These are phyloP conservation scores for Drosophila flavopinicola DNA, from an alignment of 2,888 invertebrate species.

Conservation along the genomic window DNA sequence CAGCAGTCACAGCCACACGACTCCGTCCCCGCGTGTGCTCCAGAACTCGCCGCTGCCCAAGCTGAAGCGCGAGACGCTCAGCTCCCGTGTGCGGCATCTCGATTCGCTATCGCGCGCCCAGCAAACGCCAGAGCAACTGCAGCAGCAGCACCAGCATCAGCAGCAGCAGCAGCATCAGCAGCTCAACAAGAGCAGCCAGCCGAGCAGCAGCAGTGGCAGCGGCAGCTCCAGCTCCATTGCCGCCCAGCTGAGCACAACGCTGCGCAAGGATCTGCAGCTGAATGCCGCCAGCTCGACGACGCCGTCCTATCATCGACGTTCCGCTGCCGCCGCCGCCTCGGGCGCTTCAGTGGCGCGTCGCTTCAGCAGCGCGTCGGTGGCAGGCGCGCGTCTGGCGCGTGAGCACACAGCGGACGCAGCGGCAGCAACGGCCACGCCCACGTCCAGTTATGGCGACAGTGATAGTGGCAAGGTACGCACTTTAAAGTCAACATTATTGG, in stretches of 20 bases:
- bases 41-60: slow-evolving; percentile 84
- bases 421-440: slow-evolving; percentile 55
- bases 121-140: slow-evolving; percentile 65
- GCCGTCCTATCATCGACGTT: slow-evolving; percentile 50
- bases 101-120: slow-evolving; percentile 85
- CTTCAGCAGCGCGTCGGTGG: slow-evolving; percentile 79
- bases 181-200: slow-evolving; percentile 40
- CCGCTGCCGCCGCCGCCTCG: slow-evolving; percentile 25
- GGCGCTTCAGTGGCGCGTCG: slow-evolving; percentile 62
- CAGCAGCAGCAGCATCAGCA: slow-evolving; percentile 20
- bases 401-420: slow-evolving; percentile 39
- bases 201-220: slow-evolving; percentile 11
- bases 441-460: slow-evolving; percentile 77
- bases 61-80: slow-evolving; percentile 85
- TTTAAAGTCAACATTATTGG: slow-evolving; percentile 84
- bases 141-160: slow-evolving; percentile 29
- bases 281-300: slow-evolving; percentile 52
- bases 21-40: slow-evolving; percentile 82
- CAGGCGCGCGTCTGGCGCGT: slow-evolving; percentile 54
- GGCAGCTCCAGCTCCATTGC: slow-evolving; percentile 65
- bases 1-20: slow-evolving; percentile 51
- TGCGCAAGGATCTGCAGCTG: slow-evolving; percentile 81
- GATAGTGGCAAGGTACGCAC: slow-evolving; percentile 85
- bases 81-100: slow-evolving; percentile 85
- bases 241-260: slow-evolving; percentile 75